phyloP scores from a whole-genome alignment of 1,140 invertebrate genomes.

The Muscidifurax raptorellus region DNA sequence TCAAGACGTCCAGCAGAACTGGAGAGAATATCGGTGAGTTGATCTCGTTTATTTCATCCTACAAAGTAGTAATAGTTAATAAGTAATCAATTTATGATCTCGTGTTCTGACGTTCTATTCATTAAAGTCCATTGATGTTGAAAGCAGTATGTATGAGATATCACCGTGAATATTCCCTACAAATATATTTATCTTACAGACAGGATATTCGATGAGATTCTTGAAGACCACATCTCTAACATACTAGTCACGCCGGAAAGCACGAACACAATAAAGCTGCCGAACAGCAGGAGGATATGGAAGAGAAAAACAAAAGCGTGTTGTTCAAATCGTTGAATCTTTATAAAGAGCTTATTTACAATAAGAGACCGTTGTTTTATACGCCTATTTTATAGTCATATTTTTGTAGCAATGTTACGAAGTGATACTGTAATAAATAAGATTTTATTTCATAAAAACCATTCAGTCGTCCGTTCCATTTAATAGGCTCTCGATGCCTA shows the following conservation, averaged over 20 bases:
- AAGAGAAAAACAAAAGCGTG: not conserved
- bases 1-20: slow-evolving; percentile 83
- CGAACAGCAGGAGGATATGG: not conserved
- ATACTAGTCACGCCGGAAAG: slow-evolving; percentile 56
- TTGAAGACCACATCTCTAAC: slow-evolving; percentile 63
- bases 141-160: not conserved
- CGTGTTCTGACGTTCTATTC: not conserved
- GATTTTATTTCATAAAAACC: not conserved
- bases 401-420: not conserved
- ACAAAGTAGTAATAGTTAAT: not conserved
- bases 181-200: slow-evolving; percentile 55
- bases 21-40: slow-evolving; percentile 82
- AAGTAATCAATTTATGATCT: not conserved
- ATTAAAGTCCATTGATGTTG: not conserved
- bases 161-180: not conserved
- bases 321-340: not conserved
- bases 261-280: slow-evolving; percentile 21
- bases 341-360: slow-evolving; percentile 10
- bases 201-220: slow-evolving; percentile 68
- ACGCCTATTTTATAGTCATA: not conserved
- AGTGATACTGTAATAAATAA: slow-evolving; percentile 14
- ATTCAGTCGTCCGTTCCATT: slow-evolving; percentile 52
- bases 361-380: not conserved
- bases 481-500: slow-evolving; percentile 59
- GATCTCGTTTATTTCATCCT: not conserved